These are phyloP conservation scores for Drosophila falleni DNA, from an alignment of 2,888 invertebrate species.

Conservation along the genomic window DNA sequence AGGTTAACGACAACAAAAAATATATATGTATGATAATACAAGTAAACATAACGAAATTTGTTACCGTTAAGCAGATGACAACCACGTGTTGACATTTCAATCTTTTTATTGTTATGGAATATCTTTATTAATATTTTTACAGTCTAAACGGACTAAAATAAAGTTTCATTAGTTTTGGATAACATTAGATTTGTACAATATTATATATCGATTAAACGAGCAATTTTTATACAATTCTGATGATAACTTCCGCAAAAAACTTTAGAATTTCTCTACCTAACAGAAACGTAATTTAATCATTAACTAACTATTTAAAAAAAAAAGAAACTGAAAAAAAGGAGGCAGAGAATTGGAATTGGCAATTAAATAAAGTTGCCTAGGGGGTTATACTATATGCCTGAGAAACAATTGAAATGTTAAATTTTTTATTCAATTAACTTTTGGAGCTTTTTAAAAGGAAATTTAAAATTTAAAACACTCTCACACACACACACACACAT, in stretches of 20 bases:
- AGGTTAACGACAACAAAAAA: conserved; percentile 70
- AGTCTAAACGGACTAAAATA: neutral
- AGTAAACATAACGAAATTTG: conserved; percentile 43
- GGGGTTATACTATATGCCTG: conserved; percentile 26
- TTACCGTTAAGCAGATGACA: conserved; percentile 22
- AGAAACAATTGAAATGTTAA: conserved; percentile 60
- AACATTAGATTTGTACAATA: neutral
- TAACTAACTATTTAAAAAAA: neutral
- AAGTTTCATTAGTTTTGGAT: neutral
- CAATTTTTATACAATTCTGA: neutral
- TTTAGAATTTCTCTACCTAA: neutral
- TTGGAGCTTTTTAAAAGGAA: conserved; percentile 42
- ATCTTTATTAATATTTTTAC: neutral
- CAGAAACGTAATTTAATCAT: neutral
- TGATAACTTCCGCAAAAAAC: neutral
- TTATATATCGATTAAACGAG: neutral
- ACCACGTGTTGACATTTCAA: conserved; percentile 22
- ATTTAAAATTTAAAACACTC: conserved; percentile 43
- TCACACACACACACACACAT: conserved; percentile 11
- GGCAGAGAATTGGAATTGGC: conserved; percentile 5
- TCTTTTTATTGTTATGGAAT: conserved; percentile 1
- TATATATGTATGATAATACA: conserved; percentile 33
- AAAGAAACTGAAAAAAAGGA: neutral
- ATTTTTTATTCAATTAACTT: conserved; percentile 65
- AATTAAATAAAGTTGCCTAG: conserved; percentile 15